A percentile compares a stretch with the other conserved stretches of the same genome.
These are phyloP conservation scores for Pluvianellus socialis DNA, from an alignment of 2,113 vertebrate species.

Conservation along the genomic window DNA sequence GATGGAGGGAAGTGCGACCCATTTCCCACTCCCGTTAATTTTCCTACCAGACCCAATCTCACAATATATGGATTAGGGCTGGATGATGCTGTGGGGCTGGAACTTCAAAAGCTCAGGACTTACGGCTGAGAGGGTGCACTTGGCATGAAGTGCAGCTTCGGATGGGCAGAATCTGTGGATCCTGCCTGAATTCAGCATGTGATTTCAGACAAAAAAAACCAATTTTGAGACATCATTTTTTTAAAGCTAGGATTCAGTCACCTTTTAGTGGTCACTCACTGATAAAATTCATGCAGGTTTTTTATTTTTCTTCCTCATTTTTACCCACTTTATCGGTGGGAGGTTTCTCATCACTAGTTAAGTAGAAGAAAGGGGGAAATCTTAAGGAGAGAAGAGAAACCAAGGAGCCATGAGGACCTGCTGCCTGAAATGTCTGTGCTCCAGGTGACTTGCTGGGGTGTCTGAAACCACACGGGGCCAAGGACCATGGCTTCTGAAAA, in stretches of 20 bases:
- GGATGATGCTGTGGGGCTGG: background rate
- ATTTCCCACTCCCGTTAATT: background rate
- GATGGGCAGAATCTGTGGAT: background rate
- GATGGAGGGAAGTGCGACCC: fast-evolving
- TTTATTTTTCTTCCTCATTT: background rate
- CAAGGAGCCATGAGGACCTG: background rate
- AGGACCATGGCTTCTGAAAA: background rate
- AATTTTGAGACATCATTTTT: background rate
- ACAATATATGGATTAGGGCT: no score
- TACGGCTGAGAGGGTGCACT: background rate
- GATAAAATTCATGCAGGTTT: background rate
- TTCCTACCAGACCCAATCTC: background rate
- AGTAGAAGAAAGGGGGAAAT: background rate
- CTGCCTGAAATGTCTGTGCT: background rate
- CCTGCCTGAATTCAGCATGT: background rate
- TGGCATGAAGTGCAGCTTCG: background rate
- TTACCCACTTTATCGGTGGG: background rate
- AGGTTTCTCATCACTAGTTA: background rate
- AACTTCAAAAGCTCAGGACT: background rate
- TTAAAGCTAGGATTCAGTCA: background rate
- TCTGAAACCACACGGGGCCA: background rate
- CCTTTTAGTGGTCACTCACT: background rate
- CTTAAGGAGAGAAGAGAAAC: background rate
- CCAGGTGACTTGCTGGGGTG: background rate
- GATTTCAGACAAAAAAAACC: background rate